Percentiles rank a stretch among this genome's conserved stretches.
Conservation (phyloP, 2,797 vertebrate genomes). For the Chaunax sp. region DNA sequence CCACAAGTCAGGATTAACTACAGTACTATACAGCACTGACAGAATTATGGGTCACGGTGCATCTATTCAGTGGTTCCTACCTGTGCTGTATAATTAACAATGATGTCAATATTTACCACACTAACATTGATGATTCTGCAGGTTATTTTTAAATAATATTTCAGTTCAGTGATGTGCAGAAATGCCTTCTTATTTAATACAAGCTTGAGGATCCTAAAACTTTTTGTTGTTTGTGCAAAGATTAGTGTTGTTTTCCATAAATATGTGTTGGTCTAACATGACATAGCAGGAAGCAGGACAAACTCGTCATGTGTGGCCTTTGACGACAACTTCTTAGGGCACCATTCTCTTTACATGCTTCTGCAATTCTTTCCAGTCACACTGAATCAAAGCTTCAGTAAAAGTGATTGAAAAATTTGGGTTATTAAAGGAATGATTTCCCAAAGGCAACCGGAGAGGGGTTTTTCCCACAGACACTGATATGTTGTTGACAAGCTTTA, state of each 20-base stretch:
- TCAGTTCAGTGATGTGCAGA: background rate
- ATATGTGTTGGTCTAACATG: background rate
- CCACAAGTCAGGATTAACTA: background rate
- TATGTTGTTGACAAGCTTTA: constrained; percentile 9
- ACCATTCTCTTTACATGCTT: background rate
- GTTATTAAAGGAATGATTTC: background rate
- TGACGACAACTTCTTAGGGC: too few relatives aligned
- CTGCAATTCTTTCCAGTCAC: constrained; percentile 2
- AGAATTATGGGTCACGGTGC: background rate
- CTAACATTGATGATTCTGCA: background rate
- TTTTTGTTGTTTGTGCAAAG: constrained; percentile 1
- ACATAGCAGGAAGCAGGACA: background rate
- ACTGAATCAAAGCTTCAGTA: background rate
- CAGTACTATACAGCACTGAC: background rate
- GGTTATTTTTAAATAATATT: too few relatives aligned
- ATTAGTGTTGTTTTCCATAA: background rate
- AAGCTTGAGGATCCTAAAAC: background rate
- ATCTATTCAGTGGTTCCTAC: background rate
- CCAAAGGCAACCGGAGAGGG: background rate
- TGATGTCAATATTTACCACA: constrained; percentile 34
- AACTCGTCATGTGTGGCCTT: too few relatives aligned
- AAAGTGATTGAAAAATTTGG: background rate
- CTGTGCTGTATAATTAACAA: constrained; percentile 3
- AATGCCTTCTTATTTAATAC: constrained; percentile 7
- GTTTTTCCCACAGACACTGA: background rate